Conservation (phyloP, 2,888 invertebrate species). For the Marronus borbonicus region DNA sequence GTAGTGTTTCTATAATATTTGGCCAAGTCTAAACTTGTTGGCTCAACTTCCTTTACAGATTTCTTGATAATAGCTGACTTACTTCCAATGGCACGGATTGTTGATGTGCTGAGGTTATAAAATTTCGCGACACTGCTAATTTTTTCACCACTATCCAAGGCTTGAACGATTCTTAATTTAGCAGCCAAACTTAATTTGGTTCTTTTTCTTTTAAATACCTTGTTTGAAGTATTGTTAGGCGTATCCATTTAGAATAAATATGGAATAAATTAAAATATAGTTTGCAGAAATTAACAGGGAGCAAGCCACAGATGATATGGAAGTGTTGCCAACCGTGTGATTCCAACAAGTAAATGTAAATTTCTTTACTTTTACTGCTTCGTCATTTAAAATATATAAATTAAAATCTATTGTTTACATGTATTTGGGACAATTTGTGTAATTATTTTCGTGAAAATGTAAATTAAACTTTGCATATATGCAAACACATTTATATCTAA, state of each 20-base stretch:
- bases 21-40: not conserved
- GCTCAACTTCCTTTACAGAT: not conserved
- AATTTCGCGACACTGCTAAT: not conserved
- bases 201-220: conserved; percentile 4
- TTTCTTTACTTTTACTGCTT: no score
- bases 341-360: no score
- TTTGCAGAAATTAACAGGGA: not conserved
- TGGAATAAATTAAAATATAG: not conserved
- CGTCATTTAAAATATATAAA: no score
- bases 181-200: not conserved
- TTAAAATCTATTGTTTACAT: no score
- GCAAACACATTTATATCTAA: no score
- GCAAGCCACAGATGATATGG: no score
- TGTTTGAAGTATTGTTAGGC: not conserved
- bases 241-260: not conserved
- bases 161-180: not conserved
- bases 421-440: no score
- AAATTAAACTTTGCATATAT: no score
- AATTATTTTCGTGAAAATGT: no score
- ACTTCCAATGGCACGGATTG: not conserved
- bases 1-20: not conserved
- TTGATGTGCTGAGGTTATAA: conserved; percentile 3
- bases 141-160: not conserved
- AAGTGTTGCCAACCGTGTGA: no score
- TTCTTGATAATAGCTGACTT: not conserved